Conservation (phyloP, 2,888 invertebrate genomes). For the Plebejus anna region DNA sequence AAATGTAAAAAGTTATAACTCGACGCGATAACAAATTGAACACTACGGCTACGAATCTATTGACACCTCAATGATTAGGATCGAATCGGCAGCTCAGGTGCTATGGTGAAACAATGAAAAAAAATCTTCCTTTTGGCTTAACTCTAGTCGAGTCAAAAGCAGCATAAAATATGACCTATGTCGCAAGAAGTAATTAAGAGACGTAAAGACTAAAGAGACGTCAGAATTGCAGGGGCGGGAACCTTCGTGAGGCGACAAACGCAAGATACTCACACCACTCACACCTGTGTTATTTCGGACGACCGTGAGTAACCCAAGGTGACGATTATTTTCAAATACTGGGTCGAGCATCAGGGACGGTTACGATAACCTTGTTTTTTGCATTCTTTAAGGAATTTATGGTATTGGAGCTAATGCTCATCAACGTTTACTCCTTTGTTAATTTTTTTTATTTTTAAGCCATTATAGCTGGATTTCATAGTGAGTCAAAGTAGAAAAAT, state of each 20-base stretch:
- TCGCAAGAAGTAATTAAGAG: neutral
- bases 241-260: conserved; percentile 34
- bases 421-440: neutral
- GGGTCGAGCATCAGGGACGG: conserved; percentile 74
- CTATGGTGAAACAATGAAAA: no score
- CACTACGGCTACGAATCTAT: no score
- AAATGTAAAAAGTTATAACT: no score
- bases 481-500: no score
- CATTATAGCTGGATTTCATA: neutral
- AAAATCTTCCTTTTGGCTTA: neutral
- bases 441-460: neutral
- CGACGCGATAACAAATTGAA: no score
- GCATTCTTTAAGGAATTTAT: conserved; percentile 50
- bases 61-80: no score
- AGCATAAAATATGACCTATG: neutral
- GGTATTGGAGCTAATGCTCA: neutral
- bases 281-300: conserved; percentile 66
- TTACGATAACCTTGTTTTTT: conserved; percentile 42
- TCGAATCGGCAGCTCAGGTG: no score
- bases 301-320: conserved; percentile 70
- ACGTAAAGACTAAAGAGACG: neutral
- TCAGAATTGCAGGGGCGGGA: conserved; percentile 22
- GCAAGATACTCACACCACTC: conserved; percentile 29
- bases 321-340: conserved; percentile 75
- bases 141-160: neutral